phyloP scores from a whole-genome alignment of 2,888 invertebrate species.

The Brenthis daphne region DNA sequence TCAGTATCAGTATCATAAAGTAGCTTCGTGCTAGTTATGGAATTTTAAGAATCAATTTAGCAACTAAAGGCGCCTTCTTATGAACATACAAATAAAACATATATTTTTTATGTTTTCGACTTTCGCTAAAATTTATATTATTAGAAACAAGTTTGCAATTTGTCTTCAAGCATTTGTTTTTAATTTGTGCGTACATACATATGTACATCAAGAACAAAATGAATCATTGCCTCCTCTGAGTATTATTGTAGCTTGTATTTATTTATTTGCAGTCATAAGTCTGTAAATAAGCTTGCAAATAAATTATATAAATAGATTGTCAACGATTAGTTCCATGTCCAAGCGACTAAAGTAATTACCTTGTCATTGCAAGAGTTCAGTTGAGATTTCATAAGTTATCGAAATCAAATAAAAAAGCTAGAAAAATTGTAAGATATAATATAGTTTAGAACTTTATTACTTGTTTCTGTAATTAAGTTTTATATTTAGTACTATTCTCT shows the following conservation, averaged over 20 bases:
- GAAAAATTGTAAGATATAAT: neutral
- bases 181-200: no score
- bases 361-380: constrained; percentile 25
- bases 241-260: neutral
- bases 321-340: constrained; percentile 25
- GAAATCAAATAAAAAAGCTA: constrained; percentile 3
- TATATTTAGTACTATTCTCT: no score
- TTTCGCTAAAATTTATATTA: no score
- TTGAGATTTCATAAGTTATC: constrained; percentile 23
- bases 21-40: no score
- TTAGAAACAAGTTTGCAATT: no score
- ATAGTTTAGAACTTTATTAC: neutral
- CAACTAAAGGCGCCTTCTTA: no score
- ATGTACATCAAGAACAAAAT: no score
- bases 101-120: no score
- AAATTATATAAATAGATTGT: constrained; percentile 28
- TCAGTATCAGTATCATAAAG: no score
- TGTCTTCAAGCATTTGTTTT: no score
- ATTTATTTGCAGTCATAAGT: neutral
- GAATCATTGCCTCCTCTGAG: neutral
- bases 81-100: no score
- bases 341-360: constrained; percentile 29
- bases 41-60: no score
- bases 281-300: constrained; percentile 14
- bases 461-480: neutral